These are phyloP conservation scores for Mus minutoides DNA, from an alignment of 2,797 vertebrate species.

Conservation along the genomic window DNA sequence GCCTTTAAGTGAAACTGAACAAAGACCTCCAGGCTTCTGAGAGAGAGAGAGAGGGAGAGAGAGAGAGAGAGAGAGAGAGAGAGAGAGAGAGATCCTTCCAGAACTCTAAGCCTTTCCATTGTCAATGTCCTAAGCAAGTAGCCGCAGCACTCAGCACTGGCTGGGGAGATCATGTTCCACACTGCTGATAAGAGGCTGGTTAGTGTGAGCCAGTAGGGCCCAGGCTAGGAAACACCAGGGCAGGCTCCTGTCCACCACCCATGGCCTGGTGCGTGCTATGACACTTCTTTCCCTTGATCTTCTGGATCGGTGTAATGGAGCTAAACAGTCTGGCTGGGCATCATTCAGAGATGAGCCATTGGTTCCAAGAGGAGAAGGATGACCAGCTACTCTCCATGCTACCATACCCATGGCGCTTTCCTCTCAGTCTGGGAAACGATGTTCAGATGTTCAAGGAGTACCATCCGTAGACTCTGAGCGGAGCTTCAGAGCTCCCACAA, in stretches of 20 bases:
- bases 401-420: background rate
- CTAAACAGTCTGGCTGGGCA: background rate
- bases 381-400: accelerated
- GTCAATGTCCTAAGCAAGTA: background rate
- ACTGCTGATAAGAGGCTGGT: background rate
- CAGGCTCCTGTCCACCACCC: background rate
- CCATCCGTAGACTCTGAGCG: background rate
- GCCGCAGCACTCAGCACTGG: background rate
- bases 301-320: background rate
- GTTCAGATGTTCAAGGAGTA: background rate
- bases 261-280: background rate
- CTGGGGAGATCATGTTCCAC: background rate
- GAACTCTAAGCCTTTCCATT: background rate
- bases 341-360: background rate
- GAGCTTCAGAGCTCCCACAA: background rate
- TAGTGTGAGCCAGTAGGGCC: background rate
- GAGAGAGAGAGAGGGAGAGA: background rate
- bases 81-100: background rate
- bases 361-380: background rate
- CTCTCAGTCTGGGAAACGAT: background rate
- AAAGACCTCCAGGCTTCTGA: background rate
- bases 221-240: background rate
- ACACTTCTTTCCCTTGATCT: background rate
- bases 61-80: background rate
- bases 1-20: background rate